phyloP scores from a whole-genome alignment of 2,797 vertebrate genomes.

The Dallia pectoralis region DNA sequence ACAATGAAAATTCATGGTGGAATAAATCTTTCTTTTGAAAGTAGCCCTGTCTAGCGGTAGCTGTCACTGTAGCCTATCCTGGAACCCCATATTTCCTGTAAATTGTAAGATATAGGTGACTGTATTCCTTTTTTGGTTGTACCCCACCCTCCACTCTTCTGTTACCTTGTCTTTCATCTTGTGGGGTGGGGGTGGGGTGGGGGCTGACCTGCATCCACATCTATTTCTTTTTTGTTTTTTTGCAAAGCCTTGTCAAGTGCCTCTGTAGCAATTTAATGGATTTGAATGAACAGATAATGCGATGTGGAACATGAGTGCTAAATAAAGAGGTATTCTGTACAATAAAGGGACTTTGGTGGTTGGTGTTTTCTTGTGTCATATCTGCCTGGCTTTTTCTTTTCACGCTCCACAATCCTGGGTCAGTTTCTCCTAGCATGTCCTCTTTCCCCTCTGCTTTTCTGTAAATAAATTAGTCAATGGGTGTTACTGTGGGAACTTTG shows the following conservation, averaged over 20 bases:
- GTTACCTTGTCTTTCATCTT: neutral
- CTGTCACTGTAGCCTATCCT: conserved; percentile 56
- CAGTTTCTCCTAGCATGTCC: conserved; percentile 28
- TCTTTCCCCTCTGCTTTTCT: conserved; percentile 5
- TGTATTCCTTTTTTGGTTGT: conserved; percentile 32
- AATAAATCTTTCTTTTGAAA: neutral
- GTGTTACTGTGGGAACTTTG: conserved; percentile 38
- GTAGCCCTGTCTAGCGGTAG: neutral
- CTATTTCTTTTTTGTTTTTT: conserved; percentile 39
- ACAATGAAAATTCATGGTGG: neutral
- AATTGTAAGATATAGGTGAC: conserved; percentile 35
- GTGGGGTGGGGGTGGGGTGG: conserved; percentile 21
- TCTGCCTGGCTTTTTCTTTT: conserved; percentile 45
- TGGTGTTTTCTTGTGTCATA: conserved; percentile 74
- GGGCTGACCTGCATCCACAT: conserved; percentile 47
- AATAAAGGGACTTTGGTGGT: conserved; percentile 80
- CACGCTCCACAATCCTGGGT: neutral
- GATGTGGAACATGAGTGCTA: conserved; percentile 58
- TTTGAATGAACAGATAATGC: conserved; percentile 65
- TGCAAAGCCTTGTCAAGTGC: conserved; percentile 75
- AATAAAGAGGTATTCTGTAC: conserved; percentile 77
- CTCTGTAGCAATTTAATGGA: conserved; percentile 74
- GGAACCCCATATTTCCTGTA: conserved; percentile 35
- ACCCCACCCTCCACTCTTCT: neutral
- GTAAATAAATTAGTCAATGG: conserved; percentile 11